Evolutionary conservation across 2,113 vertebrate species (phyloP).

Genomic region (Anguilla japonica): DNA sequence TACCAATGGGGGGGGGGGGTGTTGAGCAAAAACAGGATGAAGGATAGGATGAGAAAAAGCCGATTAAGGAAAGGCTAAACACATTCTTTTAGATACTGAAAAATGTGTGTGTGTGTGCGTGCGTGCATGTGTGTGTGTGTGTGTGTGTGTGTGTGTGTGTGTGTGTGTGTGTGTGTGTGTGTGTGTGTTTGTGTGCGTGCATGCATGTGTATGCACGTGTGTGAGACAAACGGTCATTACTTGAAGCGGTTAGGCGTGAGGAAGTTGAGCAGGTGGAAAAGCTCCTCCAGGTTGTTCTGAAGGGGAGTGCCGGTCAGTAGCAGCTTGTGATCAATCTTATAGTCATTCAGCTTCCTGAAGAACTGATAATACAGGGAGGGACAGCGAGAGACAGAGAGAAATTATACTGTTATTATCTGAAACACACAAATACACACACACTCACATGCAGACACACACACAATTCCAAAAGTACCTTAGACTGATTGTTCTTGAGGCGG

Average conservation of each 20-base stretch:
- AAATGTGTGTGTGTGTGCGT: neutral
- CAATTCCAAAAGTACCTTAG: conserved; percentile 76
- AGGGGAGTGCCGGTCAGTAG: conserved; percentile 94
- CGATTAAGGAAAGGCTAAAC: too few species aligned
- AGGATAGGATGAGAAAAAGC: too few species aligned
- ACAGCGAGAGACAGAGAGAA: conserved; percentile 8
- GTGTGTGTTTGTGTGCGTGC: neutral
- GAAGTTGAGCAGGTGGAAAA: conserved; percentile 96
- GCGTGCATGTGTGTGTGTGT: neutral
- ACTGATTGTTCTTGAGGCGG: conserved; percentile 96
- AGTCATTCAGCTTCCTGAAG: conserved; percentile 92
- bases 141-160: conserved; percentile 43
- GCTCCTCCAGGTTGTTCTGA: conserved; percentile 95
- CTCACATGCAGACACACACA: conserved; percentile 40
- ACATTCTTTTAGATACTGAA: too few species aligned
- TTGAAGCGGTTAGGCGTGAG: conserved; percentile 93
- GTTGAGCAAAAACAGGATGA: too few species aligned
- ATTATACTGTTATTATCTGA: neutral
- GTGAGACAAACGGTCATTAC: conserved; percentile 55
- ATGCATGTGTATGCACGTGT: conserved; percentile 45
- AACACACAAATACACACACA: conserved; percentile 60
- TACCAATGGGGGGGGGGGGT: neutral
- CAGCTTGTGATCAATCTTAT: conserved; percentile 92
- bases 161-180: neutral
- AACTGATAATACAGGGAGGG: conserved; percentile 70